Conservation (phyloP, 2,888 invertebrate genomes). For the Mantis religiosa region DNA sequence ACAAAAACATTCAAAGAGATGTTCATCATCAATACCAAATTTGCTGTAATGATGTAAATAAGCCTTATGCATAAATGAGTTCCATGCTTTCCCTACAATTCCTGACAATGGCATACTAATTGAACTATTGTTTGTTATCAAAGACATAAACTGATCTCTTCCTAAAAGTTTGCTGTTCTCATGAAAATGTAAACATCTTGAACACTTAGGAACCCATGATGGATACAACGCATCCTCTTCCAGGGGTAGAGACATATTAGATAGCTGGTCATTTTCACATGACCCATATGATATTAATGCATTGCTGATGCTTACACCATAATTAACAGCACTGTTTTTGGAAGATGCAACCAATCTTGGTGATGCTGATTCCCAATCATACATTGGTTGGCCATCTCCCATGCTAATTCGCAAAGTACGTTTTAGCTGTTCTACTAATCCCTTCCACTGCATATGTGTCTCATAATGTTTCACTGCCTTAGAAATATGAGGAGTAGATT, state of each 20-base stretch:
- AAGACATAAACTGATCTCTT: conserved; percentile 45
- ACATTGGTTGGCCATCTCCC: conserved; percentile 30
- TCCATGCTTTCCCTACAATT: conserved; percentile 48
- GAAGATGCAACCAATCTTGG: background rate
- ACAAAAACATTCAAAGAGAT: conserved; percentile 49
- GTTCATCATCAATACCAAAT: conserved; percentile 47
- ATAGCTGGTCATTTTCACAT: conserved; percentile 25
- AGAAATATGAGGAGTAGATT: conserved; percentile 43
- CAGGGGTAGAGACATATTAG: conserved; percentile 38
- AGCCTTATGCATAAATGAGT: conserved; percentile 47
- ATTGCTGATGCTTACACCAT: conserved; percentile 40
- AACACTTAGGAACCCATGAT: conserved; percentile 41
- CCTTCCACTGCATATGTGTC: conserved; percentile 43
- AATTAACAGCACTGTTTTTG: conserved; percentile 23
- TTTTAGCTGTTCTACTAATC: conserved; percentile 40
- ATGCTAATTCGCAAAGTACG: conserved; percentile 37
- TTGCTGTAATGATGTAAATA: conserved; percentile 52
- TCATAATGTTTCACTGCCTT: conserved; percentile 40
- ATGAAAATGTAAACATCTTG: conserved; percentile 42
- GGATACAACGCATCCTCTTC: conserved; percentile 42
- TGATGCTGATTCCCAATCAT: conserved; percentile 36
- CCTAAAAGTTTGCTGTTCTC: conserved; percentile 43
- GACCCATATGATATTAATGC: conserved; percentile 45
- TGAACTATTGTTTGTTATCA: conserved; percentile 47
- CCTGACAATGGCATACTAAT: conserved; percentile 42